Evolutionary conservation across 1,140 invertebrate genomes (phyloP).

Genomic region (Drosophila orosa): DNA sequence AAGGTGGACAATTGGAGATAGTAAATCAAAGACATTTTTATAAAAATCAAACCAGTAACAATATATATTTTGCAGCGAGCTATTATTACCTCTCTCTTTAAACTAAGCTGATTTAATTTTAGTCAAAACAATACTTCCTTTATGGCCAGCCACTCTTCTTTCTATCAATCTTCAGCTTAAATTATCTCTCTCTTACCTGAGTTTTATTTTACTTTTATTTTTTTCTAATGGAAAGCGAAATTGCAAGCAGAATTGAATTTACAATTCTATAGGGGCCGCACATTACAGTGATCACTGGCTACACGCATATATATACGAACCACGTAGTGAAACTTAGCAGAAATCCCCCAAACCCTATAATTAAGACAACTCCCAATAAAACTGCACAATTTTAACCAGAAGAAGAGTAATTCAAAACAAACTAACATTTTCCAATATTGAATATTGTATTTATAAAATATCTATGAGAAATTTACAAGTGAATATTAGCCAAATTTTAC

Average conservation of each 20-base stretch:
- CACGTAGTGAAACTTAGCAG: slow-evolving; percentile 49
- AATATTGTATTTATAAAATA: slow-evolving; percentile 56
- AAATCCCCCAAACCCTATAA: slow-evolving; percentile 47
- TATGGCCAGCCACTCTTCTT: background rate
- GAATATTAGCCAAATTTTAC: slow-evolving; percentile 57
- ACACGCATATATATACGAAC: slow-evolving; percentile 37
- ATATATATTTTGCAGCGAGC: slow-evolving; percentile 40
- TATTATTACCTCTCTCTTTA: slow-evolving; percentile 10
- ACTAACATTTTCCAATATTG: slow-evolving; percentile 64
- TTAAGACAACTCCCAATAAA: slow-evolving; percentile 40
- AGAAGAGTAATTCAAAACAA: slow-evolving; percentile 11
- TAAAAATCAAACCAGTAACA: slow-evolving; percentile 18
- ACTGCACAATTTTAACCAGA: slow-evolving; percentile 75
- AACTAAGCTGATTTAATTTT: slow-evolving; percentile 13
- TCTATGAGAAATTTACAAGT: slow-evolving; percentile 60
- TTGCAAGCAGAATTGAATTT: slow-evolving; percentile 12
- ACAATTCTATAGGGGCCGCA: slow-evolving; percentile 1
- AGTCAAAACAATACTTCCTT: background rate
- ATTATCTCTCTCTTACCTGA: background rate
- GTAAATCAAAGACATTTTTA: slow-evolving; percentile 41
- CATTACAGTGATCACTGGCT: slow-evolving; percentile 29
- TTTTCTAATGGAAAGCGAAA: background rate
- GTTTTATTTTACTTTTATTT: background rate
- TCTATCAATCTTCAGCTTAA: background rate
- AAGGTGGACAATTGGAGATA: slow-evolving; percentile 18